Percentiles rank a stretch among this genome's conserved stretches.
Evolutionary conservation across 2,888 invertebrate species (phyloP).

Genomic region (Protula sp.): DNA sequence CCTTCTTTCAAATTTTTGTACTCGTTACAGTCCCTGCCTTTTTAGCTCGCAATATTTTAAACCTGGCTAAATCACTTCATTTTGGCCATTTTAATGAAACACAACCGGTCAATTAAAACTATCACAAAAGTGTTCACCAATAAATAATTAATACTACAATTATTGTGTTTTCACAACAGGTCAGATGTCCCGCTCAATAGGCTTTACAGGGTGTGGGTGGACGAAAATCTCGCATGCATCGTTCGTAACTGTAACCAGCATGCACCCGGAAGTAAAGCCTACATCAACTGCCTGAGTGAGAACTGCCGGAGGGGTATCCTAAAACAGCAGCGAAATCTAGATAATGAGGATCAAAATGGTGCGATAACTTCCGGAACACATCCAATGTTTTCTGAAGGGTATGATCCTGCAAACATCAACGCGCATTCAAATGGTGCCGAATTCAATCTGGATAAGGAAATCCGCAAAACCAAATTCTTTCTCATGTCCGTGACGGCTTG

Average conservation of each 20-base stretch:
- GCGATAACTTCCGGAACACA: too few species aligned
- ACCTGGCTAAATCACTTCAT: too few species aligned
- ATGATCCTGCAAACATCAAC: not conserved
- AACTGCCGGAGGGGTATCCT: not conserved
- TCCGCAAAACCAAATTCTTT: too few species aligned
- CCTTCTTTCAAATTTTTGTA: too few species aligned
- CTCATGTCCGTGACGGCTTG: not conserved
- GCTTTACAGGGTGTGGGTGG: not conserved
- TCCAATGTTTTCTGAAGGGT: too few species aligned
- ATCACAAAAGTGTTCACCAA: too few species aligned
- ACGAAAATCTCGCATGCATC: not conserved
- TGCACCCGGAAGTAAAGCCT: not conserved
- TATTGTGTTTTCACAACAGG: not conserved
- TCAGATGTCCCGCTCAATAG: not conserved
- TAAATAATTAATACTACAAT: too few species aligned
- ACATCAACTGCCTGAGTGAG: not conserved
- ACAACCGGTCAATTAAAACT: too few species aligned
- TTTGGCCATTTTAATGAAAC: too few species aligned
- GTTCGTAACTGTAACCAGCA: not conserved
- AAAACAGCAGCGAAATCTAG: not conserved
- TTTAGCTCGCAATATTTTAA: too few species aligned
- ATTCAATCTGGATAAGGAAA: not conserved
- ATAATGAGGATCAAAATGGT: not conserved
- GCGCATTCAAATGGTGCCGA: not conserved
- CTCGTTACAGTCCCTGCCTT: too few species aligned